Percentiles rank a stretch among this genome's conserved stretches.
phyloP scores from a whole-genome alignment of 2,797 vertebrate species.

The Phalanger gymnotis region DNA sequence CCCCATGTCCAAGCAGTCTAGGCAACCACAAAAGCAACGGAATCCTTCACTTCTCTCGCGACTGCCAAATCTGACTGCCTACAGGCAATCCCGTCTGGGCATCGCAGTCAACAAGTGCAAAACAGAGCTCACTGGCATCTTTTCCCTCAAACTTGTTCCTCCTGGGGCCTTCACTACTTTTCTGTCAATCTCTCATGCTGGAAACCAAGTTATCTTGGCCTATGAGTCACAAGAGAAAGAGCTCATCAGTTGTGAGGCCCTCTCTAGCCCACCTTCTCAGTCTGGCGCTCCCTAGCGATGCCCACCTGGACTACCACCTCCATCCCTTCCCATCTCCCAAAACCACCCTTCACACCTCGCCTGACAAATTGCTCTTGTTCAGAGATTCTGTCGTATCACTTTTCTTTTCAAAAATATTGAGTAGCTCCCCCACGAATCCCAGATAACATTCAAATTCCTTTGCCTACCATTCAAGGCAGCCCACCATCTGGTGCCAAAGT shows the following conservation, averaged over 20 bases:
- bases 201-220: neutral
- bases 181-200: neutral
- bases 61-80: neutral
- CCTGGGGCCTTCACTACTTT: neutral
- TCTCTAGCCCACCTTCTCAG: neutral
- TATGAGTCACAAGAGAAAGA: neutral
- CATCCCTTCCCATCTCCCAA: neutral
- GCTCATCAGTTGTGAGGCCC: neutral
- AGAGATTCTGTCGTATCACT: neutral
- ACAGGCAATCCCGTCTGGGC: neutral
- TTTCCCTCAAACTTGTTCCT: neutral
- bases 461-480: neutral
- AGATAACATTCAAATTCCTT: neutral
- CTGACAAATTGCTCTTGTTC: neutral
- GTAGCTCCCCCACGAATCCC: neutral
- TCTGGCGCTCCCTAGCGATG: neutral
- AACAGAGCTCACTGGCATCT: neutral
- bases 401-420: neutral
- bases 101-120: neutral
- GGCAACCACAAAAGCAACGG: conserved; percentile 16
- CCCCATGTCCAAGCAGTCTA: conserved; percentile 34
- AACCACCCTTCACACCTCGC: neutral
- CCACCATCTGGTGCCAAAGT: neutral
- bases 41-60: neutral
- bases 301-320: neutral